These are phyloP conservation scores for Wasmannia auropunctata DNA, from an alignment of 1,140 invertebrate species.

Conservation along the genomic window DNA sequence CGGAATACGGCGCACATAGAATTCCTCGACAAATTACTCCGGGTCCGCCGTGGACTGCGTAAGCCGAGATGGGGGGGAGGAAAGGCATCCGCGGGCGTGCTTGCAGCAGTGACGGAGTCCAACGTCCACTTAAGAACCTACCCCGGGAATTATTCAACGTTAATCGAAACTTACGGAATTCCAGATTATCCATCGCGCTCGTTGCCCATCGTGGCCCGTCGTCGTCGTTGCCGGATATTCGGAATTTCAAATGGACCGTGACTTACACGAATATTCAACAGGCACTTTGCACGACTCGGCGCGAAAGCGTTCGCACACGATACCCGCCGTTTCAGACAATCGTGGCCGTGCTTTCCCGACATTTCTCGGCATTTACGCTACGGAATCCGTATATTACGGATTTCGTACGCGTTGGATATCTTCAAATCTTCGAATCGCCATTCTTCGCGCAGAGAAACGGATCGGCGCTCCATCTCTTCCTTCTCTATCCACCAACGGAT, in stretches of 20 bases:
- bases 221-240: constrained; percentile 42
- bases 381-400: constrained; percentile 30
- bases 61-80: neutral
- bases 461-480: neutral
- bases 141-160: constrained; percentile 48
- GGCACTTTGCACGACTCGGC: constrained; percentile 27
- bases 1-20: constrained; percentile 13
- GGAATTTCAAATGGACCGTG: constrained; percentile 66
- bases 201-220: neutral
- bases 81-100: constrained; percentile 31
- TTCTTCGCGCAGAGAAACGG: neutral
- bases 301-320: constrained; percentile 16
- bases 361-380: constrained; percentile 33
- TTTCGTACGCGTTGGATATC: neutral
- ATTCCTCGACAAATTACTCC: constrained; percentile 46
- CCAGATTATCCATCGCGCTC: constrained; percentile 38
- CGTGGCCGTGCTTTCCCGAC: constrained; percentile 1
- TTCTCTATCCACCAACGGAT: neutral
- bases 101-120: neutral
- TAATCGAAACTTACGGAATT: constrained; percentile 60
- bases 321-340: constrained; percentile 26
- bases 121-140: constrained; percentile 49
- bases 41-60: neutral
- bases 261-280: constrained; percentile 65
- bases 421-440: constrained; percentile 31